Conservation (phyloP, 2,888 invertebrate species). For the Perdita meconis region DNA sequence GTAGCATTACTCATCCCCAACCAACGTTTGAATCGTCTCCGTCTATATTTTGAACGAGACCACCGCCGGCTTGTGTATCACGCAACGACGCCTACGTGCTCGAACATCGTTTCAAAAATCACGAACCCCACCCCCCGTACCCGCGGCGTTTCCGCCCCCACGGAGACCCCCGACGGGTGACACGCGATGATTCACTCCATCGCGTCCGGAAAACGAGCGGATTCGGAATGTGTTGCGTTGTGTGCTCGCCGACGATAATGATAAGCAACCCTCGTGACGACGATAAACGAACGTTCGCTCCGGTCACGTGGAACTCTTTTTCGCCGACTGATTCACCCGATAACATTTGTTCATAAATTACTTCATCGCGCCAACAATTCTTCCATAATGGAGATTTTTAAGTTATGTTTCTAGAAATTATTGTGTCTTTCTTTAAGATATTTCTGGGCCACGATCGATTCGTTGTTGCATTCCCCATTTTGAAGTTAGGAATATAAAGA, state of each 20-base stretch:
- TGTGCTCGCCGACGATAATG: conserved; percentile 63
- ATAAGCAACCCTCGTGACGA: conserved; percentile 48
- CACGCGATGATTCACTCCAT: conserved; percentile 56
- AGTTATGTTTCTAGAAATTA: no score
- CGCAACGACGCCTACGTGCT: conserved; percentile 23
- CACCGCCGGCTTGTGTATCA: not conserved
- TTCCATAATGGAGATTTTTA: no score
- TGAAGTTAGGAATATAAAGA: no score
- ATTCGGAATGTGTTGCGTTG: conserved; percentile 56
- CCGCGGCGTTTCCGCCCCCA: conserved; percentile 37
- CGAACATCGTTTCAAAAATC: conserved; percentile 39
- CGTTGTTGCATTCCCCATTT: no score
- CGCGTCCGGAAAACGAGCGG: conserved; percentile 53
- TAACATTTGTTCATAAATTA: not conserved
- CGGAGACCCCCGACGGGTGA: conserved; percentile 39
- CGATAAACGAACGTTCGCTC: conserved; percentile 40
- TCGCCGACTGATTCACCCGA: conserved; percentile 2
- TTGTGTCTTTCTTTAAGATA: no score
- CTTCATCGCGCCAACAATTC: no score
- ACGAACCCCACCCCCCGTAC: not conserved
- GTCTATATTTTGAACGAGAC: conserved; percentile 16
- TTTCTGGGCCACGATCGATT: no score
- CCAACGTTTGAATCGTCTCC: not conserved
- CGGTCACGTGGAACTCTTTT: conserved; percentile 19
- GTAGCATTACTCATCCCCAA: conserved; percentile 7